Conservation (phyloP, 2,797 vertebrate genomes). For the Platalea minor region DNA sequence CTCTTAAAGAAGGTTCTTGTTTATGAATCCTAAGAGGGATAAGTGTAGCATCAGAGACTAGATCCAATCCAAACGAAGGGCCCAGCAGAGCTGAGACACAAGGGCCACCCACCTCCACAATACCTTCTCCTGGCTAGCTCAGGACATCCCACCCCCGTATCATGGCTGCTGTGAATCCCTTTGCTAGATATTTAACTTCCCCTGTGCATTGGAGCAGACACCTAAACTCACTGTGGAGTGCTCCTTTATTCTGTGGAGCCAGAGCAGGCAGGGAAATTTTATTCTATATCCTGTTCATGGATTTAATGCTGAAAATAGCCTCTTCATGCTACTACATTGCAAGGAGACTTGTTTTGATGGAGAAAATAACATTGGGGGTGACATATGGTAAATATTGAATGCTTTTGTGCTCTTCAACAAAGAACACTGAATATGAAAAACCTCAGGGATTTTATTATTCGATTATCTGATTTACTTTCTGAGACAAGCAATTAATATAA, state of each 20-base stretch:
- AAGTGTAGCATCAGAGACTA: neutral
- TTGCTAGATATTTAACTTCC: neutral
- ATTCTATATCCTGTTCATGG: neutral
- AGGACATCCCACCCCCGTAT: neutral
- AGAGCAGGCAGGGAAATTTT: neutral
- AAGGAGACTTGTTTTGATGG: neutral
- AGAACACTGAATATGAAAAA: neutral
- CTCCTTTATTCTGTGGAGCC: neutral
- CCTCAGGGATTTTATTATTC: constrained; percentile 17
- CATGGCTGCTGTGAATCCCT: neutral
- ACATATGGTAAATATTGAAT: neutral
- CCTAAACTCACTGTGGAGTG: neutral
- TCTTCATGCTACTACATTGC: neutral
- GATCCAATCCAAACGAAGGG: neutral
- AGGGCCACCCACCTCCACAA: neutral
- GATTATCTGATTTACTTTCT: constrained; percentile 48
- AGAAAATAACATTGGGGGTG: neutral
- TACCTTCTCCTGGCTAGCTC: neutral
- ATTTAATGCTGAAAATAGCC: neutral
- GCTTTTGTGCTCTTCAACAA: neutral
- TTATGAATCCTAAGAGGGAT: neutral
- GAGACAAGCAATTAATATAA: constrained; percentile 40
- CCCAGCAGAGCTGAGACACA: neutral
- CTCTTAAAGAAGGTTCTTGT: neutral
- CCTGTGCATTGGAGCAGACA: neutral